Evolutionary conservation across 2,797 vertebrate species (phyloP), one percentile per base, ranked within the genome.

Genomic region (Hipposideros larvatus): DNA sequence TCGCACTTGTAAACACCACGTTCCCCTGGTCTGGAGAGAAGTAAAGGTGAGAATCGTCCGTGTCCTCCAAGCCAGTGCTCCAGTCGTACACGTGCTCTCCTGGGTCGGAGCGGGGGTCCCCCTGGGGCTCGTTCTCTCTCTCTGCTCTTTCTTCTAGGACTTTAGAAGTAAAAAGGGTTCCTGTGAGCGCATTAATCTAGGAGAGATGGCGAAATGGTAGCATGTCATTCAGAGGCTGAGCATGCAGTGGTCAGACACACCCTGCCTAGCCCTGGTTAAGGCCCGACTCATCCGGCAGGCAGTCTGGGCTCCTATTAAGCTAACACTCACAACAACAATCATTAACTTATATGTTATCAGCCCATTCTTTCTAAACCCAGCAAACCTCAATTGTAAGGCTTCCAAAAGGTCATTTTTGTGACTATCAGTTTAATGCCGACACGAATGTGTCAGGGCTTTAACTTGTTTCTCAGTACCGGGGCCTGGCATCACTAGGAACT

Each of bases 21-120:
- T 99, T 99, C 57, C 99, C 99, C 92, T 99, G 99, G 61, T 99
- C 99, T 0, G 99, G 99, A 16, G 99, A 99, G 97, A 99, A 99
- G 98, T 99, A 99, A 2, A 99, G 99, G 68, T 99, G 98, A 0
- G 99, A 99, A 98, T 99, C 99, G 7, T 99, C 99, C 0, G 98
- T 99, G 24, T 99, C 98, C 92, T 99, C 99, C 96, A 99, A 97
- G 34, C 99, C 99, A 0, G 99, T 89, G 41, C 99, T 99, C 99
- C 99, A 99, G 98, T 99, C 99, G 59, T 99, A 99, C 79, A 99
- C 96, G 51, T 99, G 99, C 21, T 99, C 99, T 74, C 96, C 98
- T 11, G 95, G 91, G 5, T 95, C 96, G 6, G 90, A 19, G 7
- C 97, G 96, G 14, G 90, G 96, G 59, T 65, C 19, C 4, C 13